Conservation (phyloP, 2,888 invertebrate genomes). For the Xestia sexstrigata region DNA sequence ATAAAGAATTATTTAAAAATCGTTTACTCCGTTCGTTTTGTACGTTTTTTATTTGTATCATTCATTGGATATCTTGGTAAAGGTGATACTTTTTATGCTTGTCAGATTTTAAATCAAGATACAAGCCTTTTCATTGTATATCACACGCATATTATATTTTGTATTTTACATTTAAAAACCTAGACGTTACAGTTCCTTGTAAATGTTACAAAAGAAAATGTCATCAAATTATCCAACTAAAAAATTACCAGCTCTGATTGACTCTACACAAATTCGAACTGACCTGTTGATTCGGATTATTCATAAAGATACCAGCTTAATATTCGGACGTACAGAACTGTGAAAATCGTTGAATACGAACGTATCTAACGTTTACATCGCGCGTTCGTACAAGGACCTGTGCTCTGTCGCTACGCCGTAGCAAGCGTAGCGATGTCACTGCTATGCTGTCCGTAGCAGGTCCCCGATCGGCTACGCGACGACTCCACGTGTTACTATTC, state of each 20-base stretch:
- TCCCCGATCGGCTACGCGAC: slow-evolving; percentile 17
- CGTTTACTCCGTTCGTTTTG: too few relatives aligned
- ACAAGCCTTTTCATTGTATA: neutral
- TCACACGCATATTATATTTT: neutral
- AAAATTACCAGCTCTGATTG: too few relatives aligned
- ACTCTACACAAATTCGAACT: neutral
- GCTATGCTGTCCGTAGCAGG: slow-evolving; percentile 43
- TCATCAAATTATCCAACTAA: too few relatives aligned
- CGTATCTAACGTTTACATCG: neutral
- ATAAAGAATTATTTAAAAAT: too few relatives aligned
- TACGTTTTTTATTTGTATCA: too few relatives aligned
- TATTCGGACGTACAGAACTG: neutral
- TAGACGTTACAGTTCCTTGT: too few relatives aligned
- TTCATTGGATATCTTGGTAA: too few relatives aligned
- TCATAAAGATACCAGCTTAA: neutral
- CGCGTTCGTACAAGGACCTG: neutral
- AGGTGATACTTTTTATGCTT: neutral
- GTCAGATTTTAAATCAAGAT: neutral
- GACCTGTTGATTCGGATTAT: neutral
- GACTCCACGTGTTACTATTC: neutral
- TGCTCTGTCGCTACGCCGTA: slow-evolving; percentile 33
- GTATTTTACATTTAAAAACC: too few relatives aligned
- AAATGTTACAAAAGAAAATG: neutral
- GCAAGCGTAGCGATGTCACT: slow-evolving; percentile 21
- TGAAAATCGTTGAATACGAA: neutral